Conservation (phyloP, 2,888 invertebrate genomes). For the Lucinisca nassula region DNA sequence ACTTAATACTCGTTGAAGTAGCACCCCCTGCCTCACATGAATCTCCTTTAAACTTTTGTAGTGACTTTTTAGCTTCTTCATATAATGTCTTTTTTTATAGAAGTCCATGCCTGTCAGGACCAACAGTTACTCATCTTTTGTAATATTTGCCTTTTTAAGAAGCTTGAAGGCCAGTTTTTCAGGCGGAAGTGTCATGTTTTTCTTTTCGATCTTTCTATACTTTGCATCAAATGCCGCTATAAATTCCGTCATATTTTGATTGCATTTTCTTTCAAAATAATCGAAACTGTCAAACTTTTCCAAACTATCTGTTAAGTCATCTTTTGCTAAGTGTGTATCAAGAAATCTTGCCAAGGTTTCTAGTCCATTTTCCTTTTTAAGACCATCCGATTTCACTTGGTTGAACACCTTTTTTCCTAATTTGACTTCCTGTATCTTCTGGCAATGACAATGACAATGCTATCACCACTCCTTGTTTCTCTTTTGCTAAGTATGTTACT, state of each 20-base stretch:
- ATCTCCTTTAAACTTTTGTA: conserved; percentile 6
- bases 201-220: conserved; percentile 66
- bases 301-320: conserved; percentile 67
- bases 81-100: conserved; percentile 24
- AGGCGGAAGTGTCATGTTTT: conserved; percentile 63
- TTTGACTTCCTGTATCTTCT: conserved; percentile 48
- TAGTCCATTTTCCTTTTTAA: conserved; percentile 61
- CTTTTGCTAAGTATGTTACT: no score
- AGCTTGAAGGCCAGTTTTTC: conserved; percentile 67
- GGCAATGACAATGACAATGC: conserved; percentile 62
- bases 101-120: conserved; percentile 55
- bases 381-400: conserved; percentile 46
- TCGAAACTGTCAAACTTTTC: conserved; percentile 68
- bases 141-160: no score
- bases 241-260: conserved; percentile 58
- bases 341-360: conserved; percentile 55
- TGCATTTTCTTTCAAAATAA: conserved; percentile 31
- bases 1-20: no score
- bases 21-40: no score
- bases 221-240: conserved; percentile 52
- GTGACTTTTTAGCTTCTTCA: not conserved
- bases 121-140: conserved; percentile 57
- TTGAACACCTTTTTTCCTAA: conserved; percentile 68
- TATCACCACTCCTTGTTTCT: no score
- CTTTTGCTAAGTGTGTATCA: conserved; percentile 65